Evolutionary conservation across 2,797 vertebrate species (phyloP).

Genomic region (Miichthys miiuy): DNA sequence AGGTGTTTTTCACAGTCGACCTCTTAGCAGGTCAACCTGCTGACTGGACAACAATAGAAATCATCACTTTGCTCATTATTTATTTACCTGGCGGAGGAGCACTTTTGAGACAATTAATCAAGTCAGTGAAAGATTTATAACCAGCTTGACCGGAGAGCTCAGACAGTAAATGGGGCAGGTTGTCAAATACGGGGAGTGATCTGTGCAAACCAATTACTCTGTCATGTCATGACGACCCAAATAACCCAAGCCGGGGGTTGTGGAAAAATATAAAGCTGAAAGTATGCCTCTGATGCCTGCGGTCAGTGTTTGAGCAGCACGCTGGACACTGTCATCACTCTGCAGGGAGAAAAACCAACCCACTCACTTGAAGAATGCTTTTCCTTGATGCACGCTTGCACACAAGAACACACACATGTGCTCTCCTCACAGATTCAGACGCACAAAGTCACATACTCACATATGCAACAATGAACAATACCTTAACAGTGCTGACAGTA

Average conservation of each 20-base stretch:
- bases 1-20: conserved; percentile 61
- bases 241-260: conserved; percentile 65
- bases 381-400: conserved; percentile 13
- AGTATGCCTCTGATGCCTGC: conserved; percentile 55
- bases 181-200: conserved; percentile 80
- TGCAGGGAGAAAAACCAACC: conserved; percentile 24
- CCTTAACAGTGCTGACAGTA: conserved; percentile 65
- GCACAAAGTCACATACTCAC: conserved; percentile 31
- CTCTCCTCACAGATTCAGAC: conserved; percentile 39
- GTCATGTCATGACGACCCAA: conserved; percentile 78
- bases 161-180: conserved; percentile 78
- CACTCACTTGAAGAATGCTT: conserved; percentile 30
- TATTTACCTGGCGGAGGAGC: conserved; percentile 81
- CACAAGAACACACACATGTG: conserved; percentile 18
- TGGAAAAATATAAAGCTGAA: conserved; percentile 70
- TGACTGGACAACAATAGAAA: conserved; percentile 80
- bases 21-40: conserved; percentile 65
- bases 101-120: conserved; percentile 84
- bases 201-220: conserved; percentile 79
- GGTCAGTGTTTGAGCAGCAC: conserved; percentile 47
- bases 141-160: conserved; percentile 75
- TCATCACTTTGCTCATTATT: conserved; percentile 81
- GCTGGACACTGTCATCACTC: conserved; percentile 57
- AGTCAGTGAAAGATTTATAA: conserved; percentile 83
- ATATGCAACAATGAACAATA: conserved; percentile 53